phyloP scores from a whole-genome alignment of 2,113 vertebrate genomes.

The Embiotoca jacksoni region DNA sequence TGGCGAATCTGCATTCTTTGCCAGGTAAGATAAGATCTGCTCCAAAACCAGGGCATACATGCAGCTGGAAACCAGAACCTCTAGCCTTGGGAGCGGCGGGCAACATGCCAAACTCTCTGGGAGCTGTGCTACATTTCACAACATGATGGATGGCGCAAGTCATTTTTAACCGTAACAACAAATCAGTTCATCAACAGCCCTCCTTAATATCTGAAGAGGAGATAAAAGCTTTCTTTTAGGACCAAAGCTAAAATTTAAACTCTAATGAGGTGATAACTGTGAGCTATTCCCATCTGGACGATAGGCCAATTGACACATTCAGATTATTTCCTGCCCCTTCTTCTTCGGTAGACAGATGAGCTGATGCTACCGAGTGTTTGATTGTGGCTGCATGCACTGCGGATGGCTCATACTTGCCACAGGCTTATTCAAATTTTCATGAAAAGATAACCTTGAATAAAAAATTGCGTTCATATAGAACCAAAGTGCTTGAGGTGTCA shows the following conservation, averaged over 20 bases:
- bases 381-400: background rate
- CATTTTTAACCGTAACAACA: slow-evolving; percentile 65
- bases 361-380: slow-evolving; percentile 41
- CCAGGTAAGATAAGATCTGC: slow-evolving; percentile 55
- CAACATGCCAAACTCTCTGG: slow-evolving; percentile 68
- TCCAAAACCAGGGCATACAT: slow-evolving; percentile 63
- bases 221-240: slow-evolving; percentile 38
- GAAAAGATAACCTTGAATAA: slow-evolving; percentile 62
- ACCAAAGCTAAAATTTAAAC: slow-evolving; percentile 23
- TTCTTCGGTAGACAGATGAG: slow-evolving; percentile 15
- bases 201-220: slow-evolving; percentile 44
- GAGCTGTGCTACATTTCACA: slow-evolving; percentile 74
- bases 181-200: slow-evolving; percentile 57
- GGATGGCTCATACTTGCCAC: slow-evolving; percentile 6
- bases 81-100: slow-evolving; percentile 53
- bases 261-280: slow-evolving; percentile 51
- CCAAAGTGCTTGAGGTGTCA: slow-evolving; percentile 35
- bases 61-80: slow-evolving; percentile 62
- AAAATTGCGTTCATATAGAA: slow-evolving; percentile 30
- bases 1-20: slow-evolving; percentile 43
- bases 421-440: slow-evolving; percentile 39
- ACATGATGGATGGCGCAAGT: slow-evolving; percentile 76
- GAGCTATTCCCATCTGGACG: slow-evolving; percentile 19
- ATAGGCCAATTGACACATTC: slow-evolving; percentile 40
- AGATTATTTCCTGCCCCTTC: slow-evolving; percentile 40